Conservation (phyloP, 2,113 vertebrate genomes). For the Alethe diademata region DNA sequence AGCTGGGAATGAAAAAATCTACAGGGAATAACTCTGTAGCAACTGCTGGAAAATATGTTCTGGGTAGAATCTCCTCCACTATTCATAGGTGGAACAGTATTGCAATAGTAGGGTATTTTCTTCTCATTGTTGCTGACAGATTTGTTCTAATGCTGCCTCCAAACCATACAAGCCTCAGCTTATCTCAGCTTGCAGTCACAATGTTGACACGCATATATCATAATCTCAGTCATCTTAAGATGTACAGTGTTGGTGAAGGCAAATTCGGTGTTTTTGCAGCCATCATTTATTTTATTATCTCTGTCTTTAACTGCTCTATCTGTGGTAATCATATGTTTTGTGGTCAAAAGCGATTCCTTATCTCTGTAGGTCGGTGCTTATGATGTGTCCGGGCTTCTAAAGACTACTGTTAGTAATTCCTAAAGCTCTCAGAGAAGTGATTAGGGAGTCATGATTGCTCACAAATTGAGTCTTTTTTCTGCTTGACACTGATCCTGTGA, state of each 20-base stretch:
- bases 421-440: slow-evolving; percentile 73
- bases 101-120: not conserved
- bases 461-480: slow-evolving; percentile 79
- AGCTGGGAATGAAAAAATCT: not conserved
- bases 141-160: not conserved
- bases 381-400: slow-evolving; percentile 9
- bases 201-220: not conserved
- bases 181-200: not conserved
- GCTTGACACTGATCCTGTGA: slow-evolving; percentile 82
- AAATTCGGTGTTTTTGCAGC: not conserved
- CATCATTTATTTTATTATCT: not conserved
- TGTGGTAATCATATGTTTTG: not conserved
- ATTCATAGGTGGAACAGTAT: not conserved
- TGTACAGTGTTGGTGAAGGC: not conserved
- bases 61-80: not conserved
- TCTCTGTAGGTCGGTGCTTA: not conserved
- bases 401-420: slow-evolving; percentile 32
- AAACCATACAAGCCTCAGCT: slow-evolving; percentile 3
- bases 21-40: not conserved
- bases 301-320: not conserved
- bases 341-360: not conserved
- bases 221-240: not conserved
- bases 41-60: not conserved
- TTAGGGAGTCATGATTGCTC: slow-evolving; percentile 76
- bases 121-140: not conserved